Conservation (phyloP, 2,888 invertebrate species). For the Unio delphinus region DNA sequence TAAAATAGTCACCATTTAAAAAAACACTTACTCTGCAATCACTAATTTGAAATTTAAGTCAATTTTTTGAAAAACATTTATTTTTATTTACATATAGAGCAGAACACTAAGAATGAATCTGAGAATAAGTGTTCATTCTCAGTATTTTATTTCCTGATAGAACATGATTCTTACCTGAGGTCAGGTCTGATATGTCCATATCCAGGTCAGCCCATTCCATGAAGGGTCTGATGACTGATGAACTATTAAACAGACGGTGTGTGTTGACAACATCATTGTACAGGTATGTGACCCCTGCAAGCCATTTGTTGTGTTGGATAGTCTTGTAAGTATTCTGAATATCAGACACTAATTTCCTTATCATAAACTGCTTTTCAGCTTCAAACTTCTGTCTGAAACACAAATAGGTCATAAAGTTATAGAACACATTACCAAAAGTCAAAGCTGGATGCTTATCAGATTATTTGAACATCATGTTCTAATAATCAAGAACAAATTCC, state of each 20-base stretch:
- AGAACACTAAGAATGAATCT: too few relatives aligned
- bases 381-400: conserved; percentile 57
- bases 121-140: too few relatives aligned
- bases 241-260: conserved; percentile 34
- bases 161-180: conserved; percentile 46
- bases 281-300: conserved; percentile 61
- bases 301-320: conserved; percentile 62
- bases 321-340: conserved; percentile 61
- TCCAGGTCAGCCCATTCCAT: conserved; percentile 66
- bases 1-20: too few relatives aligned
- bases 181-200: conserved; percentile 57
- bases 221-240: conserved; percentile 56
- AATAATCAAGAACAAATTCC: too few relatives aligned
- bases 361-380: conserved; percentile 53
- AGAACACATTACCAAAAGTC: background rate
- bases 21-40: too few relatives aligned
- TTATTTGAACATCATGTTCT: too few relatives aligned
- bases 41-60: too few relatives aligned
- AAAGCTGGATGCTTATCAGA: too few relatives aligned
- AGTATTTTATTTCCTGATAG: too few relatives aligned
- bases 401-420: background rate
- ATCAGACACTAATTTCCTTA: conserved; percentile 58
- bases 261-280: conserved; percentile 50
- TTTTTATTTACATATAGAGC: too few relatives aligned
- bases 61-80: too few relatives aligned